Base-by-base conservation (phyloP, 2,888 invertebrate species). In the Poecilobothrus nobilitatus region DNA sequence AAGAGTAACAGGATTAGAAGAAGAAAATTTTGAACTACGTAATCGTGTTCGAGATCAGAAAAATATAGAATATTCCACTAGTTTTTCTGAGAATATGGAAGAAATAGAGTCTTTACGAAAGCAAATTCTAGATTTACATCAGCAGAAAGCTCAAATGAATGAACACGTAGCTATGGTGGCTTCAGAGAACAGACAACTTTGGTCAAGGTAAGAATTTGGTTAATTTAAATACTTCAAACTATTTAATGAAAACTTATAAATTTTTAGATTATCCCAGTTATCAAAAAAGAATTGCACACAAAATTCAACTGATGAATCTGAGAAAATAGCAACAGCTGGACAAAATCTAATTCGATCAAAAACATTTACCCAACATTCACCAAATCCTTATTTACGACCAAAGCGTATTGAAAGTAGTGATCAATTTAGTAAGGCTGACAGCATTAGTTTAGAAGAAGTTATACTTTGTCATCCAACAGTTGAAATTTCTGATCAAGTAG, bases 81-180 rank as follows among this genome's bases (percentile, higher is more conserved):
- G 33, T 22, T 22, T 22, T 37, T 15, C 27, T n/a, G 5, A 5
- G 44, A n/a, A n/a, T 20, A 71, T 69, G 4, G 70, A 71, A 67
- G 87, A 87, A 75, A 81, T 84, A 67, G 77, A 83, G 70, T 75
- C 77, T 44, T 77, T 89, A n/a, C 83, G 87, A 71, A 84, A 86
- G 72, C 87, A 88, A 78, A 84, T 92, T 27, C 86, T 88, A 22
- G 88, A 90, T 71, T 81, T 92, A 69, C 86, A 84, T 18, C 88
- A 89, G 74, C 91, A 92, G 77, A 92, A 91, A 76, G 86, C 87
- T 0, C 91, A 91, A 76, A 81, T 93, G 0, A 86, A 88, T 74
- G 90, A 91, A 77, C 91, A 91, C 76, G 86, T 92, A 41, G 87
- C 86, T 74, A 91, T 93, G 90, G 91, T 93, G 12, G 89, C 91